Conservation (phyloP, 2,113 vertebrate species). For the Syngnathus typhle region DNA sequence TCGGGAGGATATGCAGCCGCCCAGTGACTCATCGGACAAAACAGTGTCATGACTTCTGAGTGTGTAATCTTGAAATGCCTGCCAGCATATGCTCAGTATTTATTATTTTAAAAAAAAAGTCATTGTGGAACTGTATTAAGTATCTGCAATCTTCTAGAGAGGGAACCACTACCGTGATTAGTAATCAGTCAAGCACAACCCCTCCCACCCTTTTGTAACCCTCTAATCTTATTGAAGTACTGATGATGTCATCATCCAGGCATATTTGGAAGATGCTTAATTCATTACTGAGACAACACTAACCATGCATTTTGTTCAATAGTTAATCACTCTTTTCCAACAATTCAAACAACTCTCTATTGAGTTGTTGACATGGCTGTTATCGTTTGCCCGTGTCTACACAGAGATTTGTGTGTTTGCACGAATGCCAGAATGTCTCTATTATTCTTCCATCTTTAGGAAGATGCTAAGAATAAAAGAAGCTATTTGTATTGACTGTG, state of each 20-base stretch:
- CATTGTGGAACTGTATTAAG: no score
- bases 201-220: not conserved
- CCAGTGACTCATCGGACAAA: slow-evolving; percentile 7
- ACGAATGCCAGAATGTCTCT: not conserved
- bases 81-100: no score
- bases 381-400: not conserved
- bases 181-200: slow-evolving; percentile 10
- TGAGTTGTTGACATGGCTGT: not conserved
- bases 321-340: not conserved
- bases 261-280: slow-evolving; percentile 12
- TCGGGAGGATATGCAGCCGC: slow-evolving; percentile 15
- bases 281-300: slow-evolving; percentile 7
- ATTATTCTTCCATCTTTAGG: slow-evolving; percentile 11
- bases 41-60: not conserved
- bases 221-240: slow-evolving; percentile 26
- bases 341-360: not conserved
- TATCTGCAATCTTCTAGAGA: not conserved
- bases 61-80: not conserved
- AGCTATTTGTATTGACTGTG: slow-evolving; percentile 9
- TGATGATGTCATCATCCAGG: slow-evolving; percentile 18
- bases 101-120: no score
- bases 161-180: slow-evolving; percentile 1
- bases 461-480: slow-evolving; percentile 16
- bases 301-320: not conserved
- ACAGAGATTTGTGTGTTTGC: not conserved